Evolutionary conservation across 2,797 vertebrate genomes (phyloP), one percentile per base, ranked within the genome.

Genomic region (Coregonus suidteri): DNA sequence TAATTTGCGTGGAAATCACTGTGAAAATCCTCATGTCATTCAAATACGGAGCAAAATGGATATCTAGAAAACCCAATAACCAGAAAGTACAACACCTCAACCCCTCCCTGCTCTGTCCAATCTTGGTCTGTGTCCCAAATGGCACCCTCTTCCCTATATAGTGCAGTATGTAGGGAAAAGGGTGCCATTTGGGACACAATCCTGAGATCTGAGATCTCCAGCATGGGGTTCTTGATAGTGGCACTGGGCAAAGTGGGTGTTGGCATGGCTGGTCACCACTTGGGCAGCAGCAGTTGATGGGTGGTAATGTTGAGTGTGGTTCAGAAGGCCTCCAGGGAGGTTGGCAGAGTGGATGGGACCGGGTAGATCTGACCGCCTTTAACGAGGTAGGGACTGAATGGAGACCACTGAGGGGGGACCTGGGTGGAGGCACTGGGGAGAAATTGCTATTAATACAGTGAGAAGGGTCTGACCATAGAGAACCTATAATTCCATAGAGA

Each of bases 391-490:
- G 7, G 64, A 34, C 25, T 66, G 64, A 66, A 66, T 2, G 6
- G 20, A n/a, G 11, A 66, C 30, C 34, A 73, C 47, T 73, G 35
- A 52, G 47, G 35, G 20, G 20, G 64, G 18, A 71, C 53, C 30
- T 62, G 75, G 31, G n/a, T 34, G 7, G 67, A 54, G 7, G 31
- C 54, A 13, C 68, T 30, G 37, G 34, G 16, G 62, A 30, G 13
- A 35, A 66, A 47, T 11, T 66, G 41, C 76, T 65, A 34, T 65
- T 64, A 72, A 72, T 41, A 71, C n/a, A 62, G n/a, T 62, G n/a
- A 62, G 3, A 62, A 6, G 6, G 56, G 1, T 6, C 4, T 62
- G 56, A 62, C n/a, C 53, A 16, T 15, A 54, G 53, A 34, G 31
- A 34, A 34, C 3, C 9, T 47, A 47, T 9, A 47, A 62, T 62